Evolutionary conservation across 2,888 invertebrate genomes (phyloP).

Genomic region (Papilio gigon): DNA sequence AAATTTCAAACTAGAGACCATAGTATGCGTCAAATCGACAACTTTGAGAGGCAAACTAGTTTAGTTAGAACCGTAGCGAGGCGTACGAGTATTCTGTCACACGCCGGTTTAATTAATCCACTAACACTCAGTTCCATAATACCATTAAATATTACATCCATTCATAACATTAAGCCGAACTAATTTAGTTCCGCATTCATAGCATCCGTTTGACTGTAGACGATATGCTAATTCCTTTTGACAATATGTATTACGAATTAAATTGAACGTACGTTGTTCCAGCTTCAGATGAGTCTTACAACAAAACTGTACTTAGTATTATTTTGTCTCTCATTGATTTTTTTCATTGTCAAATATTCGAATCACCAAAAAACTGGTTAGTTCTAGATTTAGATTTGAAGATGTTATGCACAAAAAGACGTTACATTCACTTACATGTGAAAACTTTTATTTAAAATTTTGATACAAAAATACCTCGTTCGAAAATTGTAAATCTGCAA

Average conservation of each 20-base stretch:
- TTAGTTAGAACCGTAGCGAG: not conserved
- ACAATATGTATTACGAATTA: not conserved
- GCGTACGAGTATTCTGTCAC: not conserved
- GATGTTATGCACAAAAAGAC: too few relatives aligned
- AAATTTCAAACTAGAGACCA: not conserved
- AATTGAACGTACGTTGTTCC: not conserved
- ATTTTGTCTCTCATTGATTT: too few relatives aligned
- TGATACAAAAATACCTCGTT: too few relatives aligned
- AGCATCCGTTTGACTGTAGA: constrained; percentile 1
- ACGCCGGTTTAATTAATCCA: constrained; percentile 25
- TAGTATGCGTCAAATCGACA: not conserved
- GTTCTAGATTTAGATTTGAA: too few relatives aligned
- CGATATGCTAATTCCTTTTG: constrained; percentile 13
- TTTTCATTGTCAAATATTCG: too few relatives aligned
- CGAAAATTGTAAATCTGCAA: too few relatives aligned
- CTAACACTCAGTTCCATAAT: not conserved
- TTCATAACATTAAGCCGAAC: constrained; percentile 24
- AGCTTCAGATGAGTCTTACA: not conserved
- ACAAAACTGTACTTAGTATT: too few relatives aligned
- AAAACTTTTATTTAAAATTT: too few relatives aligned
- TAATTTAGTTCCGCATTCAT: constrained; percentile 27
- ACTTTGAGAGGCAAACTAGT: constrained; percentile 1
- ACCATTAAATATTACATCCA: constrained; percentile 28
- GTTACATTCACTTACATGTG: too few relatives aligned
- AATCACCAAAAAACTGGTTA: too few relatives aligned